These are phyloP conservation scores for Aleiodes alternator DNA, from an alignment of 2,888 invertebrate species.

Conservation along the genomic window DNA sequence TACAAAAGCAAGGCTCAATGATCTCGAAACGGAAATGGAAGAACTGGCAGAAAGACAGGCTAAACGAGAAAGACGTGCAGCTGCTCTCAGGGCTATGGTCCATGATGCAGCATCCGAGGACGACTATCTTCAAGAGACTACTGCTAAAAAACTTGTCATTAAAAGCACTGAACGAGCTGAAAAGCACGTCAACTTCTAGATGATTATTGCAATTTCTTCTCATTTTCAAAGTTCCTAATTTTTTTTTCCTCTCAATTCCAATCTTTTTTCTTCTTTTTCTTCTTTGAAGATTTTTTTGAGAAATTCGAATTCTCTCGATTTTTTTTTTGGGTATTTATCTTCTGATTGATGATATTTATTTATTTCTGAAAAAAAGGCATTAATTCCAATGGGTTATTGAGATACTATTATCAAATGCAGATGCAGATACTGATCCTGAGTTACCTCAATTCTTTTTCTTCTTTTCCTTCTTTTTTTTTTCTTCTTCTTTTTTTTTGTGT, in stretches of 20 bases:
- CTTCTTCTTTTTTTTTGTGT: not conserved
- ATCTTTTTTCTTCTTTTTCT: not conserved
- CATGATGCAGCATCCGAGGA: conserved; percentile 77
- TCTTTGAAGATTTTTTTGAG: too few relatives aligned
- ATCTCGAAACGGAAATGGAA: conserved; percentile 86
- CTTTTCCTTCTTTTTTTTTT: not conserved
- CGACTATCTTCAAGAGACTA: conserved; percentile 68
- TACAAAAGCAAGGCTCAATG: conserved; percentile 82
- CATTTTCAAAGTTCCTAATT: not conserved
- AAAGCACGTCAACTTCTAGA: conserved; percentile 73
- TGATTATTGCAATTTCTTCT: not conserved
- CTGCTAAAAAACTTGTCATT: conserved; percentile 65
- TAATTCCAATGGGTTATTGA: not conserved
- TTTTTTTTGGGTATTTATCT: not conserved
- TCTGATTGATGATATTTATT: not conserved
- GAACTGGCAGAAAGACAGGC: conserved; percentile 83
- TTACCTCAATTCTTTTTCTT: too few relatives aligned
- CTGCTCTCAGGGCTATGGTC: conserved; percentile 82
- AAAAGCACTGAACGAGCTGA: conserved; percentile 66
- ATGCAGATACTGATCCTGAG: not conserved
- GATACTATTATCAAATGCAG: not conserved
- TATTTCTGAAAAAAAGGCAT: not conserved
- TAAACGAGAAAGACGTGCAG: conserved; percentile 83
- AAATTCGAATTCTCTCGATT: not conserved
- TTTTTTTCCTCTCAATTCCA: conserved; percentile 8